These are phyloP conservation scores for Turnix velox DNA, from an alignment of 2,113 vertebrate genomes.

Conservation along the genomic window DNA sequence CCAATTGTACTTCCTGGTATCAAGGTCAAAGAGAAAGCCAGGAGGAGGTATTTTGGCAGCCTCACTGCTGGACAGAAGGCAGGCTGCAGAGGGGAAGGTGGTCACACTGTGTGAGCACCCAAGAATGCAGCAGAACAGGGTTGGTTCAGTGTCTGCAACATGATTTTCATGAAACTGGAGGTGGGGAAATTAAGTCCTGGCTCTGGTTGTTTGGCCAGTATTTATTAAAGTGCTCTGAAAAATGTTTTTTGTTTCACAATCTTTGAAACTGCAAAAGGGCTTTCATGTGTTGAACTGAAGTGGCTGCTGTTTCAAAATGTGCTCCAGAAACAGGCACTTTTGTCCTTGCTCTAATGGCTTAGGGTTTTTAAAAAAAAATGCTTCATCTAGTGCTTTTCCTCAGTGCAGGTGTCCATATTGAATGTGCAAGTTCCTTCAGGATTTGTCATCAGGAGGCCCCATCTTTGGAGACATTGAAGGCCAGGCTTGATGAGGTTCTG, in stretches of 20 bases:
- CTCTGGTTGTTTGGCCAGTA: background rate
- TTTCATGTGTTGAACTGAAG: too few species aligned
- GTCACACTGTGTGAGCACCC: background rate
- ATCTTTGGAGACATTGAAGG: too few species aligned
- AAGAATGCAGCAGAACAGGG: background rate
- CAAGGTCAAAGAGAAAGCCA: background rate
- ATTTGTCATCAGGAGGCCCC: too few species aligned
- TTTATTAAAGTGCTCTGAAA: background rate
- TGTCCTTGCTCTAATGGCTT: background rate
- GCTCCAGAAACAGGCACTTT: background rate
- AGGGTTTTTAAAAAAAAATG: background rate
- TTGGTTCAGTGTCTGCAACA: background rate
- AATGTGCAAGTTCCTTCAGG: background rate
- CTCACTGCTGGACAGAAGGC: background rate
- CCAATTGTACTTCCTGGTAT: too few species aligned
- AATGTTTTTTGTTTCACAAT: background rate
- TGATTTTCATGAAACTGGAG: background rate
- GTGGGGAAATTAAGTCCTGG: background rate
- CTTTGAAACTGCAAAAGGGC: background rate
- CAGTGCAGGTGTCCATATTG: background rate
- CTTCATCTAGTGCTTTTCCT: background rate
- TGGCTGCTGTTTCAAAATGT: background rate
- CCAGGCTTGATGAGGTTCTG: too few species aligned
- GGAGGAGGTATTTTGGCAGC: background rate
- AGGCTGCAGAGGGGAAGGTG: background rate